A percentile compares a stretch with the other conserved stretches of the same genome.
phyloP scores from a whole-genome alignment of 1,140 invertebrate species.

The Eulimnadia texana region DNA sequence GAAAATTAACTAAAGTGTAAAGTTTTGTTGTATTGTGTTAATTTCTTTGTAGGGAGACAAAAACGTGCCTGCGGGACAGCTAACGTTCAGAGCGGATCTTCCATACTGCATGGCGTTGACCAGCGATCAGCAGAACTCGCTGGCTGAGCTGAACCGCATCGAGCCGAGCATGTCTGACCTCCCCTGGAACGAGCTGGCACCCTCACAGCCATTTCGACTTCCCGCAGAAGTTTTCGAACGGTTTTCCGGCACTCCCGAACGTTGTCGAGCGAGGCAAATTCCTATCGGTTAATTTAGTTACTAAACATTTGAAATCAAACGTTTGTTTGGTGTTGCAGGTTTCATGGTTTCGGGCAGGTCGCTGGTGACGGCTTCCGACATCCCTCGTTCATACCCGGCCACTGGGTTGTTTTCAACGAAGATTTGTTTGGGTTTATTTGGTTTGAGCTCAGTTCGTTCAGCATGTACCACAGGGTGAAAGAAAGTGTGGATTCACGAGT shows the following conservation, averaged over 20 bases:
- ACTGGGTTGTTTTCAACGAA: conserved; percentile 26
- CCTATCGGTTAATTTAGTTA: neutral
- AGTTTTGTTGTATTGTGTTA: neutral
- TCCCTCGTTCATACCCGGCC: conserved; percentile 21
- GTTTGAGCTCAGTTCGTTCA: conserved; percentile 21
- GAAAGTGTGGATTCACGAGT: neutral
- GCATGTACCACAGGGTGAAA: conserved; percentile 21
- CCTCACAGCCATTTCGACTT: conserved; percentile 22
- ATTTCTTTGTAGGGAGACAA: conserved; percentile 24
- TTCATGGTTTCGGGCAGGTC: conserved; percentile 23
- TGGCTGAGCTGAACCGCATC: conserved; percentile 16
- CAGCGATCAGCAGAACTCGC: conserved; percentile 19
- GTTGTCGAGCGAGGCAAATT: conserved; percentile 17
- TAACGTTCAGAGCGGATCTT: conserved; percentile 24
- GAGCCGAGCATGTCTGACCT: conserved; percentile 16
- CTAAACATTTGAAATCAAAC: conserved; percentile 6
- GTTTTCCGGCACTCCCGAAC: conserved; percentile 3
- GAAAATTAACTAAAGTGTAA: neutral
- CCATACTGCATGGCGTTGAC: conserved; percentile 22
- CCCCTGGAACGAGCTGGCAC: conserved; percentile 5
- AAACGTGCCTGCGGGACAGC: conserved; percentile 25
- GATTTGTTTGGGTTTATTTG: conserved; percentile 26
- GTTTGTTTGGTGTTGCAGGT: conserved; percentile 22
- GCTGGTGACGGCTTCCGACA: conserved; percentile 23
- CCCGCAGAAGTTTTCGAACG: conserved; percentile 18